Base-by-base conservation (phyloP, 2,797 vertebrate species). In the Muscicapa comitata region DNA sequence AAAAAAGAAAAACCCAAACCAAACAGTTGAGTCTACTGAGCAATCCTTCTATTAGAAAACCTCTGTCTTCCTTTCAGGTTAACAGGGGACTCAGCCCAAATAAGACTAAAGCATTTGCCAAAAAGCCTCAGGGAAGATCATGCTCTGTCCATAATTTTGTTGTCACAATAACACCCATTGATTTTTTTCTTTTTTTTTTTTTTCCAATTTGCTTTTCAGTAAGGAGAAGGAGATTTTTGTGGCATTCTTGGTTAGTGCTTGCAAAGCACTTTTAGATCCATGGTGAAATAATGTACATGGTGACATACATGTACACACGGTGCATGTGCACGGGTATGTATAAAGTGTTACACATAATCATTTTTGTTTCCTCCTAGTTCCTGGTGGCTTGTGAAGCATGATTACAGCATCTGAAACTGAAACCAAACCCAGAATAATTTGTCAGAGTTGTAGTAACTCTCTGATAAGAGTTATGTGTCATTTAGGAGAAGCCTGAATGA, bases 301-400 rank as follows among this genome's bases (percentile, higher is more conserved):
- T 37, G 26, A 29, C 20, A 26, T 5, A 18, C 20, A 10, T 3
- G 11, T 5, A 7, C 19, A 28, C 1, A 2, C 10, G 6, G 21
- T 35, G 25, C 28, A 21, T 1, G 2, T 42, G 25, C 42, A 57
- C 1, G 51, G 26, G 5, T 55, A 3, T 0, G 0, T 53, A 24
- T n/a, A 13, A 70, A 57, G 9, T 3, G 5, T 43, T 67, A 47
- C 5, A 26, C n/a, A 10, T 25, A 51, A 48, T 50, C 61, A 8
- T 59, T 66, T 83, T n/a, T 12, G 21, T 43, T 86, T 77, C 38
- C 51, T 83, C 18, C 11, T 35, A 45, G 3, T 15, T 51, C 29
- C 24, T 40, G 26, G 12, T 73, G 47, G 25, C 12, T 73, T 71
- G 28, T 0, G 5, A 85, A 79, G 12, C 35, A 23, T 2, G 5